Evolutionary conservation across 2,113 vertebrate species (phyloP).

Genomic region (Microcebus murinus): DNA sequence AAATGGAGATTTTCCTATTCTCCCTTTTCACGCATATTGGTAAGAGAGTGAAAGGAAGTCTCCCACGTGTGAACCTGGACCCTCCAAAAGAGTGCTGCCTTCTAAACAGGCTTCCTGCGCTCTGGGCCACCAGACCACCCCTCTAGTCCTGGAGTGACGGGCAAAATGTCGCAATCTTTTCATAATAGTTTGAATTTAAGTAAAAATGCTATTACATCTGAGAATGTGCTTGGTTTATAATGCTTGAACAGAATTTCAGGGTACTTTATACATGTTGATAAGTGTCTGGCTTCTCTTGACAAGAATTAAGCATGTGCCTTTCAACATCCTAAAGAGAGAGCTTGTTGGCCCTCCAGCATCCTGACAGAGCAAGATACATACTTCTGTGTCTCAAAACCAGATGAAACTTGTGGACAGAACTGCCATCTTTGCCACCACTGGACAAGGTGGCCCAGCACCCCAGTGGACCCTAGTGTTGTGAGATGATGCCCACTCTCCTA

Average conservation of each 20-base stretch:
- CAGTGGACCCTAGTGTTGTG: not conserved
- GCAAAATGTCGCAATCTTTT: not conserved
- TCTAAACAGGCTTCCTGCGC: not conserved
- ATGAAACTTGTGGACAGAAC: not conserved
- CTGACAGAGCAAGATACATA: not conserved
- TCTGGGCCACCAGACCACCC: not conserved
- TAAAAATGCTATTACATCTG: not conserved
- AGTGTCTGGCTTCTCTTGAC: not conserved
- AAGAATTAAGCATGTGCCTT: not conserved
- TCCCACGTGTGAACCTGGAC: not conserved
- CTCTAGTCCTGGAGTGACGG: not conserved
- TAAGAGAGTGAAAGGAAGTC: not conserved
- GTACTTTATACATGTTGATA: not conserved
- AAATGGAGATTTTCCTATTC: not conserved
- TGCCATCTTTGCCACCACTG: rapidly evolving
- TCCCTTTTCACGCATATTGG: not conserved
- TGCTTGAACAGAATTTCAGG: not conserved
- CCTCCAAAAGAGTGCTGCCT: not conserved
- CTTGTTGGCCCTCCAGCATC: not conserved
- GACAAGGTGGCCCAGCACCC: not conserved
- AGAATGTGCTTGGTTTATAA: not conserved
- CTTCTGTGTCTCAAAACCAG: not conserved
- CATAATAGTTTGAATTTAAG: not conserved
- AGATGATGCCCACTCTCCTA: not conserved
- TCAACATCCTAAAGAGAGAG: not conserved